Evolutionary conservation across 2,113 vertebrate genomes (phyloP), one percentile per base, ranked within the genome.

Genomic region (Noctilio leporinus): DNA sequence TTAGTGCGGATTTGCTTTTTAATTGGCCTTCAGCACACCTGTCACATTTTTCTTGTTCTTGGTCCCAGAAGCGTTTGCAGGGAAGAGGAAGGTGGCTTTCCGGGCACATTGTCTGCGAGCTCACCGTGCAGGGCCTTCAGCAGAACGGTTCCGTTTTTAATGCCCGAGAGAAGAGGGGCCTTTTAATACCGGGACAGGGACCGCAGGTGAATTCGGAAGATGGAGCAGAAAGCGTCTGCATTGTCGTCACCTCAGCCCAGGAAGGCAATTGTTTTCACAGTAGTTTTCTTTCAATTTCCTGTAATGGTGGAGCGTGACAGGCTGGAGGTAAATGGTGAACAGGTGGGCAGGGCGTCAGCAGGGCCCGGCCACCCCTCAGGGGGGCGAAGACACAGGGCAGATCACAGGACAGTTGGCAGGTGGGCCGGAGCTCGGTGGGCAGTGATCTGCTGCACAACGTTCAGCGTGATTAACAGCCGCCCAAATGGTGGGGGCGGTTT

Each of bases 1-100:
- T 98, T 98, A 98, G 97, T 92, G 96, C 96, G 98, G 97, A 98
- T 98, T 98, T 98, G 98, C 97, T 98, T 98, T 98, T 98, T 98
- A 98, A 98, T 98, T 98, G 98, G 97, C 81, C 96, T 96, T 96
- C 35, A 87, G 89, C 53, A 62, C 98, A 98, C 98, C 98, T 98
- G 98, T 97, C 97, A 97, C 95, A 72, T 96, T 95, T 93, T 86
- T 81, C 91, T 57, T 78, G 93, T 96, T 98, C 97, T 95, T 86
- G 77, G 24, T 97, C 83, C 97, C 97, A 15, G n/a, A 96, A 98
- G 97, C 83, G 59, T 57, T 96, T 92, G 77, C 91, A 53, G 49
- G 83, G 97, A 97, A 85, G 94, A 95, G 72, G 95, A 97, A 93
- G 86, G 96, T 96, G 76, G 82, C 73, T 98, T 70, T 95, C 97